Conservation (phyloP, 2,888 invertebrate species). For the Lasioglossum villosulum region DNA sequence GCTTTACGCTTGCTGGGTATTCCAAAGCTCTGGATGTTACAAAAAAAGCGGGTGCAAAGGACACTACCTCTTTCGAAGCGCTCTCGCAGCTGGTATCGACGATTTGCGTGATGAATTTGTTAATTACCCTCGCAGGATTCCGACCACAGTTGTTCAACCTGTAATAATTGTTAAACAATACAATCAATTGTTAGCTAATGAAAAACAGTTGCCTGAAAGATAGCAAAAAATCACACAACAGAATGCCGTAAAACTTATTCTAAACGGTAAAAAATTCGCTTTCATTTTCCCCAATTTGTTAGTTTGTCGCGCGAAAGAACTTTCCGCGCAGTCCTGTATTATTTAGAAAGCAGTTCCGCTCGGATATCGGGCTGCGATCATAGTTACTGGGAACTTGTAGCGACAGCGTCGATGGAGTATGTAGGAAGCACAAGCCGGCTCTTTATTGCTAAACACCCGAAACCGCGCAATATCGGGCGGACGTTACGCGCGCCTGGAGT, state of each 20-base stretch:
- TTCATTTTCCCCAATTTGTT: background rate
- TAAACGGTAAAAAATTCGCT: no score
- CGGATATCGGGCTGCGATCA: background rate
- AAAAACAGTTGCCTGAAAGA: no score
- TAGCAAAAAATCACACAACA: no score
- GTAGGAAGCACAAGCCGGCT: slow-evolving; percentile 70
- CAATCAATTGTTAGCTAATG: no score
- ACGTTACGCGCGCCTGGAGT: slow-evolving; percentile 65
- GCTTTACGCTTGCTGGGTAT: slow-evolving; percentile 17
- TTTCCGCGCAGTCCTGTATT: background rate
- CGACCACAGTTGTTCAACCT: no score
- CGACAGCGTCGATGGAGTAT: slow-evolving; percentile 44
- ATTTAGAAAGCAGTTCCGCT: no score
- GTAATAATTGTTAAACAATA: no score
- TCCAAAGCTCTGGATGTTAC: background rate
- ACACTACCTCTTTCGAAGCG: background rate
- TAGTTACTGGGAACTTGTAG: slow-evolving; percentile 27
- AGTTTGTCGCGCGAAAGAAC: background rate
- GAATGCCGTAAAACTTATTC: no score
- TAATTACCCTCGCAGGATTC: background rate
- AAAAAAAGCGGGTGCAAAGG: background rate
- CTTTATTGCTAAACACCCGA: slow-evolving; percentile 79
- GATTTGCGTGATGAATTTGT: background rate
- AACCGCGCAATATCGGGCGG: slow-evolving; percentile 79
- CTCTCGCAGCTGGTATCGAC: no score